Base-by-base conservation (phyloP, 2,888 invertebrate species). In the Aleiodes testaceus region DNA sequence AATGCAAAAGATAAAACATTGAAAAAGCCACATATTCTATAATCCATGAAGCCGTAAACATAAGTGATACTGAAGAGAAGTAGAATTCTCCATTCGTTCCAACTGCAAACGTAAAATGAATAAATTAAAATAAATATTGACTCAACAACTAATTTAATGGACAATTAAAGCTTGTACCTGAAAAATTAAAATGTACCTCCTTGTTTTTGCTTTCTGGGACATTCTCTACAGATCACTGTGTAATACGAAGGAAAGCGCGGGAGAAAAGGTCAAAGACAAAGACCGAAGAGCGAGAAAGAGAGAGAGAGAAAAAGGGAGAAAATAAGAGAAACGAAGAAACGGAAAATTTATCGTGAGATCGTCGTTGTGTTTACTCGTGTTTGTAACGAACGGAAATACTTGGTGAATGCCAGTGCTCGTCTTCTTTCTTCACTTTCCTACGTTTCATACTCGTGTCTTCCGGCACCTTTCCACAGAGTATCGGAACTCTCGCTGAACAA, bases 341-440 rank as follows among this genome's bases (percentile, higher is more conserved):
- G 36, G 55, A 61, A 61, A 68, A 68, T 61, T 49, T 68, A 68
- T 68, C 61, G 68, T 68, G 61, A 20, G 61, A 68, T 47, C 49
- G 22, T 47, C 49, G 22, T 47, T 69, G 50, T 26, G 16, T 49
- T 65, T 47, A 65, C 30, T 49, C 65, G 30, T 36, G 49, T 50
- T 69, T 69, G 55, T 66, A 18, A 53, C 22, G 22, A 22, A 53
- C 53, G 53, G 52, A 66, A 52, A 42, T 52, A 66, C 42, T 11
- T 36, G 20, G 44, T 55, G 55, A 55, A 55, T 68, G 49, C 30
- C 30, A 30, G 49, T 68, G 36, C 30, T 47, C 16, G 49, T 36
- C 49, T 61, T 47, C 47, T 47, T 49, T 36, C 68, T 68, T 69
- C 69, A 69, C 69, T 69, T 69, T 69, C 69, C 50, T 69, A 61